Conservation (phyloP, 92 coral and sea anemone species). For the Porites evermanni region DNA sequence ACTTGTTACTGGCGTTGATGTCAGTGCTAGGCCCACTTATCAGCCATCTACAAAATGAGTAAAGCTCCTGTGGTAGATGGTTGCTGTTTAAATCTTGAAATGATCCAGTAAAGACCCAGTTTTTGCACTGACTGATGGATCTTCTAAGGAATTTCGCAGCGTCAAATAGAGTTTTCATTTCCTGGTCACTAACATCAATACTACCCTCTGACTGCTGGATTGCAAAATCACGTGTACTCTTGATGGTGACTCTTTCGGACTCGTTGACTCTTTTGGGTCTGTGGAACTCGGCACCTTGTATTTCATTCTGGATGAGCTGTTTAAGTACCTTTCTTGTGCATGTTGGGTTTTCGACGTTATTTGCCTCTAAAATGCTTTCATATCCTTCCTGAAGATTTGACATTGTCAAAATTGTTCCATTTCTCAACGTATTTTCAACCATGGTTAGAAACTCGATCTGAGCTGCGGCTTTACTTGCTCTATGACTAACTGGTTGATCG, state of each 20-base stretch:
- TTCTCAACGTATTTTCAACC: slow-evolving; percentile 37
- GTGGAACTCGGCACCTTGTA: slow-evolving; percentile 67
- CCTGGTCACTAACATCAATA: slow-evolving; percentile 26
- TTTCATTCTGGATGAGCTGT: slow-evolving; percentile 62
- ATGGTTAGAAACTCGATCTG: slow-evolving; percentile 46
- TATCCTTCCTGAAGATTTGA: slow-evolving; percentile 51
- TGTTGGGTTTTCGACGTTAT: slow-evolving; percentile 55
- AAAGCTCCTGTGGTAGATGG: slow-evolving; percentile 66
- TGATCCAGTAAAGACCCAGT: slow-evolving; percentile 69
- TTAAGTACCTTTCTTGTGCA: slow-evolving; percentile 62
- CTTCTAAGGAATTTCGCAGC: slow-evolving; percentile 66
- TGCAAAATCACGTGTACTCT: slow-evolving; percentile 62
- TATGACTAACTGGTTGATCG: too few species aligned
- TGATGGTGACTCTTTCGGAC: slow-evolving; percentile 61
- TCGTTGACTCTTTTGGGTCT: slow-evolving; percentile 73
- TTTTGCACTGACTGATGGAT: slow-evolving; percentile 68
- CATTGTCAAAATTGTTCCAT: slow-evolving; percentile 57
- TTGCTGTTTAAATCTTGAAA: slow-evolving; percentile 55
- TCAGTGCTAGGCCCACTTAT: slow-evolving; percentile 52
- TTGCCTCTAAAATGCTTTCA: slow-evolving; percentile 47
- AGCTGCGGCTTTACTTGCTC: neutral
- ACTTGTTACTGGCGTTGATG: slow-evolving; percentile 53
- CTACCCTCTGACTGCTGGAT: slow-evolving; percentile 42
- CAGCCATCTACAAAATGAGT: slow-evolving; percentile 70
- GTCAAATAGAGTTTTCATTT: slow-evolving; percentile 58